Evolutionary conservation across 2,113 vertebrate species (phyloP).

Genomic region (Furnarius figulus): DNA sequence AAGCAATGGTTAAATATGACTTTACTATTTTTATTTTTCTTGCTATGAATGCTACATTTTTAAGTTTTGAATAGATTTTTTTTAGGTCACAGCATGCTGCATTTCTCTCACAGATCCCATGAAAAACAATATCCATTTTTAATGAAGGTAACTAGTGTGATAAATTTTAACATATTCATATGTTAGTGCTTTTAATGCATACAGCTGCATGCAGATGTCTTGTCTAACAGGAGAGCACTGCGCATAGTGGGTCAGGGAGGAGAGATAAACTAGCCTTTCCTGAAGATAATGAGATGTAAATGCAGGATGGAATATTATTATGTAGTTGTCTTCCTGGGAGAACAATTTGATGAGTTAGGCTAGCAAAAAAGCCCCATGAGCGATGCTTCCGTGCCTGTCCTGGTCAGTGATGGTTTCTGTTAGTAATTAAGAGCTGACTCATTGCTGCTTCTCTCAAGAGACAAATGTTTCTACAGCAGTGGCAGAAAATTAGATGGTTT

Average conservation of each 20-base stretch:
- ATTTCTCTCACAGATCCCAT: not conserved
- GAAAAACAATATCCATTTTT: not conserved
- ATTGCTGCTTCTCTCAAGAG: not conserved
- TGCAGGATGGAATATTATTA: not conserved
- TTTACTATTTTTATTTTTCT: not conserved
- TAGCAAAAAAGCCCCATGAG: not conserved
- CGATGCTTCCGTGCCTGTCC: not conserved
- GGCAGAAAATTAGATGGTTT: slow-evolving; percentile 6
- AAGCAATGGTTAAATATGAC: not conserved
- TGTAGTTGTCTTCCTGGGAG: not conserved
- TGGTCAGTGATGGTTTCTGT: slow-evolving; percentile 1
- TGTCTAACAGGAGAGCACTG: not conserved
- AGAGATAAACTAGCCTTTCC: not conserved
- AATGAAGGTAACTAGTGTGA: not conserved
- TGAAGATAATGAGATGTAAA: slow-evolving; percentile 2
- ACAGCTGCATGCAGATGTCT: not conserved
- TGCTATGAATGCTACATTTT: not conserved
- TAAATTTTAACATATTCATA: not conserved
- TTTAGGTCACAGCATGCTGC: not conserved
- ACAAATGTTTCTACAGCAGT: not conserved
- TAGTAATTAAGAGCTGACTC: slow-evolving; percentile 17
- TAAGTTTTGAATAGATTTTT: not conserved
- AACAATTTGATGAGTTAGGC: not conserved
- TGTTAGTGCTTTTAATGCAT: not conserved
- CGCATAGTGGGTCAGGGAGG: not conserved